phyloP scores from a whole-genome alignment of 1,140 invertebrate species.

The Pantala flavescens region DNA sequence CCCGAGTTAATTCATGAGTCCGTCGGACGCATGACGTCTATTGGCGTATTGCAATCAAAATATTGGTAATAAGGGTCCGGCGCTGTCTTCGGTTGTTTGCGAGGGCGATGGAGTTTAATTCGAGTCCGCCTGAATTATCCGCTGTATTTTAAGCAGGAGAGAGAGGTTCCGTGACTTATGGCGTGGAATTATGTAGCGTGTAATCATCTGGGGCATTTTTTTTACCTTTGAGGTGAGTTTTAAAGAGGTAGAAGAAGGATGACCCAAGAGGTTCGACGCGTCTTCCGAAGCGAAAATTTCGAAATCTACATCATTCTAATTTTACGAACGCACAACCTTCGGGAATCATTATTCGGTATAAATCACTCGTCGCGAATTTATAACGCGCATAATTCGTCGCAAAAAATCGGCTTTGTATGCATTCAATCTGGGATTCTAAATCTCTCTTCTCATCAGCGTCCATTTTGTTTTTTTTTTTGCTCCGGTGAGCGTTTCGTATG shows the following conservation, averaged over 20 bases:
- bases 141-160: background rate
- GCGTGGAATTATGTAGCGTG: background rate
- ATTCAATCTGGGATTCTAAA: too few relatives aligned
- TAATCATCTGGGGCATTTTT: background rate
- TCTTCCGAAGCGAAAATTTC: too few relatives aligned
- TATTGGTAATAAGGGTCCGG: background rate
- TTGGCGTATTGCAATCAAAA: conserved; percentile 2
- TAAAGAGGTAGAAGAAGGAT: background rate
- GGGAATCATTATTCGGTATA: too few relatives aligned
- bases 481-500: too few relatives aligned
- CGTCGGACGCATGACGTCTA: background rate
- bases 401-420: too few relatives aligned
- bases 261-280: too few relatives aligned
- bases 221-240: background rate
- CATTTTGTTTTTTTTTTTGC: too few relatives aligned
- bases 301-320: too few relatives aligned
- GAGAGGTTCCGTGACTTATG: background rate
- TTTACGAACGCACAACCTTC: too few relatives aligned
- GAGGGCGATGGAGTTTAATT: background rate
- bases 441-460: too few relatives aligned
- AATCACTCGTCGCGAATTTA: too few relatives aligned
- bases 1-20: background rate
- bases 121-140: background rate
- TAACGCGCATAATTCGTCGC: too few relatives aligned
- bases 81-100: background rate